Conservation (phyloP, 2,888 invertebrate species). For the Tubulanus polymorphus region DNA sequence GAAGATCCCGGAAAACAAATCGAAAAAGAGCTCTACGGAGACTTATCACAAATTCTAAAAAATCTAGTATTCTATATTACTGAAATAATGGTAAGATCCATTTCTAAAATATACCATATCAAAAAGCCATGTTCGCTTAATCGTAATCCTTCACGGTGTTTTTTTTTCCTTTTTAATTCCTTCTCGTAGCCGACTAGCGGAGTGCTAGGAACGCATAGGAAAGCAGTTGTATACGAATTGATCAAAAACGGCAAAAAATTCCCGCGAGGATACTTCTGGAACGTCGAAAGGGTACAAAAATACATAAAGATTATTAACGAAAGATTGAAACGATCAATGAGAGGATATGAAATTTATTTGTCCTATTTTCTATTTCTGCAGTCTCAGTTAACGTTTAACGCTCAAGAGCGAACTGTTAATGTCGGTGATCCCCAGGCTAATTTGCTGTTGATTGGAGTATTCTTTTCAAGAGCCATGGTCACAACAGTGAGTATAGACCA, state of each 20-base stretch:
- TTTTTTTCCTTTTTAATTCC: not conserved
- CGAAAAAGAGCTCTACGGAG: slow-evolving; percentile 18
- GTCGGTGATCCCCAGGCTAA: slow-evolving; percentile 36
- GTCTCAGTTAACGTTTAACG: slow-evolving; percentile 38
- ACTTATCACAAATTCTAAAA: slow-evolving; percentile 41
- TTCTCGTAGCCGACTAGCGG: slow-evolving; percentile 40
- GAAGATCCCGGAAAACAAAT: slow-evolving; percentile 16
- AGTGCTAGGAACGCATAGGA: slow-evolving; percentile 45
- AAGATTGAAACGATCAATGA: not conserved
- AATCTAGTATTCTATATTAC: slow-evolving; percentile 44
- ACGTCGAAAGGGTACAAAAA: slow-evolving; percentile 36
- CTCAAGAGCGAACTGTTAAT: slow-evolving; percentile 32
- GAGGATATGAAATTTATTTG: not conserved
- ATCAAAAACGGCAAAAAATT: slow-evolving; percentile 41
- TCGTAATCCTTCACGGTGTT: not conserved
- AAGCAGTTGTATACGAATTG: slow-evolving; percentile 41
- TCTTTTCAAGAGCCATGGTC: slow-evolving; percentile 41
- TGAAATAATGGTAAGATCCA: slow-evolving; percentile 42
- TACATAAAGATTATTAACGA: not conserved
- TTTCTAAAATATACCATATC: not conserved
- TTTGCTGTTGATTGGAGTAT: slow-evolving; percentile 38
- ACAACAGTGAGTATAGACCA: slow-evolving; percentile 43
- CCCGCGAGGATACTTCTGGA: slow-evolving; percentile 48
- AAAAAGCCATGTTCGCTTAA: not conserved
- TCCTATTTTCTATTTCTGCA: slow-evolving; percentile 15